A percentile compares a stretch with the other conserved stretches of the same genome.
Conservation (phyloP, 1,140 invertebrate genomes). For the Drosophila asahinai region DNA sequence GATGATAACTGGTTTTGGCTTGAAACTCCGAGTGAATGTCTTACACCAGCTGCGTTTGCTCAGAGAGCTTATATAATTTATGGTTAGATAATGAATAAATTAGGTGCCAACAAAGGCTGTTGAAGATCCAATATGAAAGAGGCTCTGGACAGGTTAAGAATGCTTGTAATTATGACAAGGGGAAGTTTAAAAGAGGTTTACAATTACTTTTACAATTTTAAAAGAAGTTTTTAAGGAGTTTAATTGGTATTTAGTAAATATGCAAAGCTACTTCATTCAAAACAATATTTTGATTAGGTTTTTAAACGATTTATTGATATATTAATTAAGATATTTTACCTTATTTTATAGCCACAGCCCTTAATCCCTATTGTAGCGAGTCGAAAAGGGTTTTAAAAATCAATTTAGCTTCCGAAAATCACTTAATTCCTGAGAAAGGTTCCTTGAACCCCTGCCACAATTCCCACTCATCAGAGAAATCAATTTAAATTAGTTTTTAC, state of each 20-base stretch:
- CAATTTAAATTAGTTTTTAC: slow-evolving; percentile 80
- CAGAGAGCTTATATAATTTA: slow-evolving; percentile 43
- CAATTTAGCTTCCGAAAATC: slow-evolving; percentile 2
- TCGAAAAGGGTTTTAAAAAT: neutral
- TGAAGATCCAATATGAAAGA: slow-evolving; percentile 16
- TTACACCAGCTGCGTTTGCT: slow-evolving; percentile 43
- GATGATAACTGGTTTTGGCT: slow-evolving; percentile 43
- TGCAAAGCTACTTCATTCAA: too few relatives aligned
- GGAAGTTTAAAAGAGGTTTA: neutral
- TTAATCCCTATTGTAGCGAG: neutral
- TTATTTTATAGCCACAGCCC: neutral
- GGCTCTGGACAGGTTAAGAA: neutral
- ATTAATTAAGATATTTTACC: too few relatives aligned
- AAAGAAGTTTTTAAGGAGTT: rapidly evolving
- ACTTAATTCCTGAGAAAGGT: neutral
- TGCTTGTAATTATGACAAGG: slow-evolving; percentile 14
- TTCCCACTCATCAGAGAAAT: slow-evolving; percentile 42
- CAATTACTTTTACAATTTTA: neutral
- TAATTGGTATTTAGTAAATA: too few relatives aligned
- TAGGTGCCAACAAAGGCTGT: slow-evolving; percentile 30
- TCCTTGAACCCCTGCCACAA: slow-evolving; percentile 27
- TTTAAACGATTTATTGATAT: neutral
- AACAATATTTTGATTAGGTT: too few relatives aligned
- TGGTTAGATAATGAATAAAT: slow-evolving; percentile 49
- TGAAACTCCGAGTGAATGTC: slow-evolving; percentile 16